These are phyloP conservation scores for Hydra vulgaris DNA, from an alignment of 30 jellyfish, hydroid and myxozoan species.

Conservation along the genomic window DNA sequence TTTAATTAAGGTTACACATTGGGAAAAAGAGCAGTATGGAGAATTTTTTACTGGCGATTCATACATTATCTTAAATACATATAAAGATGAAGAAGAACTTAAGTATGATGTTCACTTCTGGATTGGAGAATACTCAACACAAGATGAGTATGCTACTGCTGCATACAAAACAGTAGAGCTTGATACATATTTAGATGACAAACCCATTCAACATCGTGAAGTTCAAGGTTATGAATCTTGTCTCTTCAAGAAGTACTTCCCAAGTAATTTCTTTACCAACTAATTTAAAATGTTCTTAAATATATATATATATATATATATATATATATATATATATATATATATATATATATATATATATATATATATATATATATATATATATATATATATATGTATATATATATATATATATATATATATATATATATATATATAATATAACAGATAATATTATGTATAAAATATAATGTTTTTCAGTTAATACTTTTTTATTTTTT, in stretches of 20 bases:
- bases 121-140: conserved; percentile 92
- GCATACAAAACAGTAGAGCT: conserved; percentile 98
- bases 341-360: too few species aligned
- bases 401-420: too few species aligned
- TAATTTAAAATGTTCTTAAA: too few species aligned
- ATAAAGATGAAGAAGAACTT: conserved; percentile 75
- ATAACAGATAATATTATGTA: too few species aligned
- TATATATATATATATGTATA: too few species aligned
- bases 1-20: conserved; percentile 49
- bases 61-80: conserved; percentile 83
- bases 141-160: conserved; percentile 99
- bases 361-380: too few species aligned
- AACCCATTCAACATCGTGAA: conserved; percentile 98
- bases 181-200: conserved; percentile 96
- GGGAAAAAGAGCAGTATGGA: conserved; percentile 92
- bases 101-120: conserved; percentile 91
- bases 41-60: conserved; percentile 96
- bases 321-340: too few species aligned
- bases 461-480: too few species aligned
- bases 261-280: conserved; percentile 8
- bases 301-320: too few species aligned
- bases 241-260: conserved; percentile 72
- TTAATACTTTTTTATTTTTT: neutral
- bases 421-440: too few species aligned
- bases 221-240: conserved; percentile 85